Base-by-base conservation (phyloP, 2,888 invertebrate genomes). In the Tanytarsus gracilentus region DNA sequence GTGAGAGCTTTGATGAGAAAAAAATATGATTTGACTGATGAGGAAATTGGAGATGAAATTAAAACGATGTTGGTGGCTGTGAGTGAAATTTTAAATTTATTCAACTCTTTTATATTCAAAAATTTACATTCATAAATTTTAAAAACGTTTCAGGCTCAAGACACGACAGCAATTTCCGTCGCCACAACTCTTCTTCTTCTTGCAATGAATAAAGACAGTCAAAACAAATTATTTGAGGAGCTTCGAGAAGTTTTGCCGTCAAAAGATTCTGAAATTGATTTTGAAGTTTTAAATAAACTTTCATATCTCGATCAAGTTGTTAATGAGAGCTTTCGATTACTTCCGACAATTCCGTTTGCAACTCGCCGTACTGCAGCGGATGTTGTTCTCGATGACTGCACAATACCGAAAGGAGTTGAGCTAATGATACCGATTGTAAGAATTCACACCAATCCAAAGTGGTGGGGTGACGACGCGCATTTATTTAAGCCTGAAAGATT, bases 101-200 rank as follows among this genome's bases (percentile, higher is more conserved):
- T 14, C 3, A 39, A 9, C n/a, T 33, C 18, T 23, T 8, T 23
- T 44, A 44, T 23, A 44, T 25, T 48, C 25, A 26, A n/a, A 7
- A 14, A 3, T 49, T 25, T 26, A 1, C 2, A 30, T 8, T 30
- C 9, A 30, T 30, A 30, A 30, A 6, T 30, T 30, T 30, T 30
- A 30, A 30, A n/a, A n/a, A n/a, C n/a, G n/a, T n/a, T n/a, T n/a
- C 14, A 44, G 44, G 44, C 44, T 11, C 44, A 44, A 44, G 44
- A 44, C 5, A 44, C 44, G 9, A 18, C 44, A 8, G 44, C 18
- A 23, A 7, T 44, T 4, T 16, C 44, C 1, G 23, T 44, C 8
- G 18, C 44, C 2, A 11, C 44, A 44, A 8, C 44, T 11, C 23
- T 44, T 3, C 18, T 44, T 2, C 44, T 44, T 1, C 7, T 44